Conservation (phyloP, 1,140 invertebrate genomes). For the roundworm (Caenorhabditis elegans) region DNA sequence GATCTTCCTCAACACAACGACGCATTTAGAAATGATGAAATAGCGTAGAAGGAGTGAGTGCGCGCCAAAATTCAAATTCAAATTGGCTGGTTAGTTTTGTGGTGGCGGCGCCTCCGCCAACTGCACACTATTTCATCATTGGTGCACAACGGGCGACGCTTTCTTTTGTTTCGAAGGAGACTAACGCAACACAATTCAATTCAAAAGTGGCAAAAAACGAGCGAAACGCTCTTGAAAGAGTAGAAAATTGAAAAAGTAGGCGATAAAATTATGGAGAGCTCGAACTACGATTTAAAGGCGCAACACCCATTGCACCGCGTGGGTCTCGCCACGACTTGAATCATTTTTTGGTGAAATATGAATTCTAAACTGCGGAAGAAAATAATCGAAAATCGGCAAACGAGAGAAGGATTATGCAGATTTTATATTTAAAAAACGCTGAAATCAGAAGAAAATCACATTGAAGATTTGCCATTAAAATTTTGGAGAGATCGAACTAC, state of each 20-base stretch:
- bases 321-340: neutral
- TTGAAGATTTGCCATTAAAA: too few species aligned
- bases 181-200: neutral
- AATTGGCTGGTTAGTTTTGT: neutral
- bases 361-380: too few species aligned
- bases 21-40: slow-evolving; percentile 11
- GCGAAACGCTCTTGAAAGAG: neutral
- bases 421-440: too few species aligned
- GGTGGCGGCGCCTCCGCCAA: neutral
- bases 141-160: neutral
- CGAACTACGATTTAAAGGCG: neutral
- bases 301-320: neutral
- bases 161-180: neutral
- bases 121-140: neutral
- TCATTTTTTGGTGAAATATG: too few species aligned
- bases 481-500: too few species aligned
- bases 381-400: too few species aligned
- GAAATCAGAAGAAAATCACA: too few species aligned
- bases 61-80: slow-evolving; percentile 26
- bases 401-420: neutral
- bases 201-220: neutral
- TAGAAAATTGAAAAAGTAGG: neutral
- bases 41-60: neutral
- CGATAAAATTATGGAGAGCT: neutral
- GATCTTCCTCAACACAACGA: neutral